These are phyloP conservation scores for Myripristis jacobus DNA, from an alignment of 2,797 vertebrate genomes.

Conservation along the genomic window DNA sequence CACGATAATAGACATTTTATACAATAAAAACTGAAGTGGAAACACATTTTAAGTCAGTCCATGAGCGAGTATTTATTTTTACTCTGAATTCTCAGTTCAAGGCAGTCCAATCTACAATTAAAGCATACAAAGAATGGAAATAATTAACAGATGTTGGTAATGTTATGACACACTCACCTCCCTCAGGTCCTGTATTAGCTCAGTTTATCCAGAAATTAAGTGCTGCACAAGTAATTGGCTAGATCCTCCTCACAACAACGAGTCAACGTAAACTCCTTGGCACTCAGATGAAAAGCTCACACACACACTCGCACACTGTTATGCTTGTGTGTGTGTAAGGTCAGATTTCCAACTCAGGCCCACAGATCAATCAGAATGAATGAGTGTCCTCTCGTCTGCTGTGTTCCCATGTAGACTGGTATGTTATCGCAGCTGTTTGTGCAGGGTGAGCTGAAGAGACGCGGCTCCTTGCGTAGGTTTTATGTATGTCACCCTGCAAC, in stretches of 20 bases:
- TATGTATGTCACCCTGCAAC: conserved; percentile 41
- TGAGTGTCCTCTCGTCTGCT: conserved; percentile 24
- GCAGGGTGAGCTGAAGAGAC: conserved; percentile 36
- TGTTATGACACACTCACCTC: conserved; percentile 53
- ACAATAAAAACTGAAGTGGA: neutral
- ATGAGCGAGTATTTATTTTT: neutral
- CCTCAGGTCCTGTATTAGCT: neutral
- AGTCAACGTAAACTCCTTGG: conserved; percentile 20
- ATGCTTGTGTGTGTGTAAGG: conserved; percentile 12
- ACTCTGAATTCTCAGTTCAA: too few species aligned
- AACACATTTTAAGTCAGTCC: neutral
- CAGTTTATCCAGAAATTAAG: neutral
- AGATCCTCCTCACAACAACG: conserved; percentile 12
- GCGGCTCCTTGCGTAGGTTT: conserved; percentile 44
- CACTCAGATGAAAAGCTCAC: conserved; percentile 13
- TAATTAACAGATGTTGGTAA: neutral
- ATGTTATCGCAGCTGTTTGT: conserved; percentile 66
- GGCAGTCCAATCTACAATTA: neutral
- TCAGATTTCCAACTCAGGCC: conserved; percentile 33
- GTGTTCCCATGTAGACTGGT: conserved; percentile 31
- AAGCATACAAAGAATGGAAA: neutral
- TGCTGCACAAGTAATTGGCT: neutral
- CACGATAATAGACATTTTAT: neutral
- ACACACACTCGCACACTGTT: conserved; percentile 4
- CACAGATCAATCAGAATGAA: conserved; percentile 34